phyloP scores from a whole-genome alignment of 2,113 vertebrate genomes.

The Delphinapterus leucas region DNA sequence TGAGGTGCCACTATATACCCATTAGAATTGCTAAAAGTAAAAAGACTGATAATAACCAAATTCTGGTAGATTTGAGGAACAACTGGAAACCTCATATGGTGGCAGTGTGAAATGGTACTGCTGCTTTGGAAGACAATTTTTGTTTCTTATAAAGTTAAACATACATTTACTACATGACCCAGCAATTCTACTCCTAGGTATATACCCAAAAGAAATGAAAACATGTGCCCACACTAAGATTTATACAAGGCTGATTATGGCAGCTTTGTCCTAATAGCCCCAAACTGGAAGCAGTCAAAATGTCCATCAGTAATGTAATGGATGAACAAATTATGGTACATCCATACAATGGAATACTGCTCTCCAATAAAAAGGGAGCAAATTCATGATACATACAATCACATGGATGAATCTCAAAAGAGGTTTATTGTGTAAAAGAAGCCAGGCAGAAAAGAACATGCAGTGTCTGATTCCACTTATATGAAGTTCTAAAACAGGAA shows the following conservation, averaged over 20 bases:
- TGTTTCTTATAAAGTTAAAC: neutral
- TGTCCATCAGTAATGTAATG: neutral
- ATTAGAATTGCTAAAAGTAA: neutral
- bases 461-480: neutral
- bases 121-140: neutral
- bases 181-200: neutral
- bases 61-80: neutral
- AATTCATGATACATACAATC: neutral
- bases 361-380: neutral
- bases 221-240: neutral
- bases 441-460: neutral
- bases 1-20: neutral
- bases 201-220: neutral
- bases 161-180: neutral
- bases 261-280: neutral
- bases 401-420: neutral
- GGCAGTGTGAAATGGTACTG: neutral
- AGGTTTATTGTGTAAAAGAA: neutral
- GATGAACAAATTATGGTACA: neutral
- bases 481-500: neutral
- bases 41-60: neutral
- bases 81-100: neutral
- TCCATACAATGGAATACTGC: neutral
- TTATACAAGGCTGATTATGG: neutral
- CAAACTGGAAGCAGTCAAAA: neutral